A percentile compares a stretch with the other conserved stretches of the same genome.
Conservation (phyloP, 2,113 vertebrate genomes). For the Synodontis membranacea region DNA sequence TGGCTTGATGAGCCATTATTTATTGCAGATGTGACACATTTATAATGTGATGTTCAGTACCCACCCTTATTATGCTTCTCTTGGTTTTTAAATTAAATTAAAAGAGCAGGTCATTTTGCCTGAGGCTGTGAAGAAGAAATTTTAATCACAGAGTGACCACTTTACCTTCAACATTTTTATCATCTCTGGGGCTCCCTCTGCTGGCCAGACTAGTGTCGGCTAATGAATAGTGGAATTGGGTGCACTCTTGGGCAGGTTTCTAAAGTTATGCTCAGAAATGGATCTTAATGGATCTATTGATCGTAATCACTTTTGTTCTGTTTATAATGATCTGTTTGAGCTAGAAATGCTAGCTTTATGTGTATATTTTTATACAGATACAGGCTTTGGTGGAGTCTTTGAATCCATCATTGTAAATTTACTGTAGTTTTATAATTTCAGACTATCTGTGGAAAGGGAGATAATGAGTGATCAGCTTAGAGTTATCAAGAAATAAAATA, state of each 20-base stretch:
- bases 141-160: conserved; percentile 69
- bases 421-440: too few species aligned
- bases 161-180: conserved; percentile 38
- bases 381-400: conserved; percentile 12
- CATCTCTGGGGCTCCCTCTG: conserved; percentile 46
- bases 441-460: conserved; percentile 25
- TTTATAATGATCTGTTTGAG: conserved; percentile 58
- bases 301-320: not conserved
- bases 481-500: conserved; percentile 26
- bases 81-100: conserved; percentile 55
- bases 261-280: not conserved
- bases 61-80: not conserved
- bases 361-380: not conserved
- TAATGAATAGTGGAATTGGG: not conserved
- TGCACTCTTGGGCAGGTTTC: not conserved
- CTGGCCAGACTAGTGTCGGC: conserved; percentile 12
- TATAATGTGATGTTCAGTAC: not conserved
- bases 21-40: not conserved
- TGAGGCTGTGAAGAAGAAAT: conserved; percentile 69
- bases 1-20: too few species aligned
- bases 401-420: conserved; percentile 7
- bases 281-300: too few species aligned
- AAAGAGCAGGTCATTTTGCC: conserved; percentile 46
- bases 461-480: conserved; percentile 19
- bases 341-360: conserved; percentile 56